phyloP scores from a whole-genome alignment of 1,140 invertebrate genomes.

The Helicoverpa armigera region DNA sequence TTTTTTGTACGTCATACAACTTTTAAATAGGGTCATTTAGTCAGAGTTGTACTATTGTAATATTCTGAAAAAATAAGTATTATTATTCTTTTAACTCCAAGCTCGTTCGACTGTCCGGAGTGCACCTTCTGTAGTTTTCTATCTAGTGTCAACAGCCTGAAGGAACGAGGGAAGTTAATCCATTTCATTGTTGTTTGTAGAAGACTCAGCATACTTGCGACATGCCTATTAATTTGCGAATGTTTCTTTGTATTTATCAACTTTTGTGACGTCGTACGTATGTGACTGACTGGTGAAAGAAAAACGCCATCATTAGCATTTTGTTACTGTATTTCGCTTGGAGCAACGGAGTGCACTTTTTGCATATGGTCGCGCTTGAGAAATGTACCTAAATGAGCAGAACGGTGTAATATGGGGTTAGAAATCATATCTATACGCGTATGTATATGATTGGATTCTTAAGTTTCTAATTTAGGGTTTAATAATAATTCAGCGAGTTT shows the following conservation, averaged over 20 bases:
- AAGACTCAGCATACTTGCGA: conserved; percentile 29
- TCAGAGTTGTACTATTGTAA: too few relatives aligned
- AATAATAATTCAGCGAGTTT: too few relatives aligned
- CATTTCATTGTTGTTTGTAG: conserved; percentile 53
- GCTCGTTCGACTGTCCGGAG: too few relatives aligned
- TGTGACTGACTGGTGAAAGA: neutral
- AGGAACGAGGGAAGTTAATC: conserved; percentile 53
- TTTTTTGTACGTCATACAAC: too few relatives aligned
- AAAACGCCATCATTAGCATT: conserved; percentile 31
- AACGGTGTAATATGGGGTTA: conserved; percentile 13
- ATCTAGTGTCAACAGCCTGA: neutral
- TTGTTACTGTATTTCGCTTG: conserved; percentile 10
- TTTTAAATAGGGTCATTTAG: too few relatives aligned
- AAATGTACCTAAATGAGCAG: neutral
- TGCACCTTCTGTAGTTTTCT: neutral
- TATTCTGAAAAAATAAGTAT: too few relatives aligned
- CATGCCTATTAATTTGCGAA: conserved; percentile 30
- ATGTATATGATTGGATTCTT: neutral
- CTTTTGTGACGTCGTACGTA: conserved; percentile 18
- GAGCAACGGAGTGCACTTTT: neutral
- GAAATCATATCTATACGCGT: neutral
- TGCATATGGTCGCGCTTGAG: conserved; percentile 27
- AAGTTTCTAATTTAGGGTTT: neutral
- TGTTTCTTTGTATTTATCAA: conserved; percentile 22
- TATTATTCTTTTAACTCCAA: neutral